These are phyloP conservation scores for Drosophila nr. fundita DNA, from an alignment of 2,888 invertebrate species.

Conservation along the genomic window DNA sequence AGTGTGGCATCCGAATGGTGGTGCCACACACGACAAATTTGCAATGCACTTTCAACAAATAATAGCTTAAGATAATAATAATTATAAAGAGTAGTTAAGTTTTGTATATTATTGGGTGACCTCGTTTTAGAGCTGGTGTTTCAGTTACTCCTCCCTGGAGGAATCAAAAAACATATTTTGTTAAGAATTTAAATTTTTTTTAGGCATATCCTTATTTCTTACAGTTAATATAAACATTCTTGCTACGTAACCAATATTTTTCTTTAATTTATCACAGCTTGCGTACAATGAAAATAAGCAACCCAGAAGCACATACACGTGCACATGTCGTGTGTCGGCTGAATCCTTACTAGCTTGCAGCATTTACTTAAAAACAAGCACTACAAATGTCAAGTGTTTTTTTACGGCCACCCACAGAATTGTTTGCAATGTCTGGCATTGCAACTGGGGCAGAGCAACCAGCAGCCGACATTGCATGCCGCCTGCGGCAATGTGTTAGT, in stretches of 20 bases:
- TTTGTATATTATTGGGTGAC: too few species aligned
- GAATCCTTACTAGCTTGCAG: neutral
- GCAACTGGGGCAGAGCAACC: constrained; percentile 25
- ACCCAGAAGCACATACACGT: neutral
- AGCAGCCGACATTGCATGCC: neutral
- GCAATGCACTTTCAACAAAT: constrained; percentile 17
- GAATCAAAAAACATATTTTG: neutral
- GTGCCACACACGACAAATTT: neutral
- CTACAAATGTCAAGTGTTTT: constrained; percentile 52
- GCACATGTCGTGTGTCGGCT: neutral
- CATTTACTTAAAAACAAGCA: constrained; percentile 40
- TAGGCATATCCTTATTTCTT: neutral
- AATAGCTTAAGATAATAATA: neutral
- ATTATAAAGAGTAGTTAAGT: neutral
- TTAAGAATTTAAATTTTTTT: accelerated
- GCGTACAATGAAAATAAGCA: neutral
- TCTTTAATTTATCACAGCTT: neutral
- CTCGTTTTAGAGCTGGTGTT: too few species aligned
- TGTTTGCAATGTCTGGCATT: neutral
- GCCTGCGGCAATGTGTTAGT: constrained; percentile 19
- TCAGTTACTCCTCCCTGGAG: neutral
- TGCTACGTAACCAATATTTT: neutral
- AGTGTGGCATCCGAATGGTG: constrained; percentile 3
- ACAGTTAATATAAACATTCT: neutral
- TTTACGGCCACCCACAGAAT: constrained; percentile 18